A percentile compares a stretch with the other conserved stretches of the same genome.
Evolutionary conservation across 2,797 vertebrate species (phyloP).

Genomic region (Xyrichtys novacula): DNA sequence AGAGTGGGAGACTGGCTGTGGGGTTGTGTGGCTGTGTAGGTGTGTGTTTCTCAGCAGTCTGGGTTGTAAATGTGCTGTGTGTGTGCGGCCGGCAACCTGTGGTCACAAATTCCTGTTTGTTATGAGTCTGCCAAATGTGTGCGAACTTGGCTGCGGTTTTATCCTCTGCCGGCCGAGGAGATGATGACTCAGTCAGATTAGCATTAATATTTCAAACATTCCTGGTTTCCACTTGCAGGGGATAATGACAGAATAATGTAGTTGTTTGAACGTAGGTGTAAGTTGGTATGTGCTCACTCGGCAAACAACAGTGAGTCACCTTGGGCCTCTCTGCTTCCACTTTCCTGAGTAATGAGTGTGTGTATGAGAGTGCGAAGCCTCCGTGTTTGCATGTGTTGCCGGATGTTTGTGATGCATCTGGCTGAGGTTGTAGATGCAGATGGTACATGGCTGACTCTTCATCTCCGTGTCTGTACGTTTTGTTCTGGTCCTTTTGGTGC

Average conservation of each 20-base stretch:
- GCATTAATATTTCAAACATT: slow-evolving; percentile 44
- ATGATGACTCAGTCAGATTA: slow-evolving; percentile 45
- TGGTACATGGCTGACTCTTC: slow-evolving; percentile 33
- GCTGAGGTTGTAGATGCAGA: slow-evolving; percentile 47
- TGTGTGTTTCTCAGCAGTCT: slow-evolving; percentile 20
- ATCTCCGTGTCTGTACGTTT: slow-evolving; percentile 6
- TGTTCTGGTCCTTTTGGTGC: slow-evolving; percentile 23
- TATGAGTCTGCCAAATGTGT: slow-evolving; percentile 11
- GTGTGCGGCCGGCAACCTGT: slow-evolving; percentile 17
- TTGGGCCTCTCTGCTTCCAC: slow-evolving; percentile 30
- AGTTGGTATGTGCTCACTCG: neutral
- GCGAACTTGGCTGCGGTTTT: slow-evolving; percentile 6
- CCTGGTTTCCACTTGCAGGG: slow-evolving; percentile 39
- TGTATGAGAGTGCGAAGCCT: slow-evolving; percentile 5
- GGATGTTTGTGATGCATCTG: slow-evolving; percentile 59
- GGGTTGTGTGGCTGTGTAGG: slow-evolving; percentile 32
- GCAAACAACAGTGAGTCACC: slow-evolving; percentile 44
- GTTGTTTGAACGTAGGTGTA: slow-evolving; percentile 36
- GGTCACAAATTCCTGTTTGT: slow-evolving; percentile 20
- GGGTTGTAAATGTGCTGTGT: slow-evolving; percentile 3
- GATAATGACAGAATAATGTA: slow-evolving; percentile 43
- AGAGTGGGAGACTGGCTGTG: slow-evolving; percentile 55
- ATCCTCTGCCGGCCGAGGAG: slow-evolving; percentile 13
- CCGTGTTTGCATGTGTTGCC: slow-evolving; percentile 28
- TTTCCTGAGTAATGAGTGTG: slow-evolving; percentile 34